A percentile compares a stretch with the other conserved stretches of the same genome.
phyloP scores from a whole-genome alignment of 1,140 invertebrate species.

The Galendromus occidentalis region DNA sequence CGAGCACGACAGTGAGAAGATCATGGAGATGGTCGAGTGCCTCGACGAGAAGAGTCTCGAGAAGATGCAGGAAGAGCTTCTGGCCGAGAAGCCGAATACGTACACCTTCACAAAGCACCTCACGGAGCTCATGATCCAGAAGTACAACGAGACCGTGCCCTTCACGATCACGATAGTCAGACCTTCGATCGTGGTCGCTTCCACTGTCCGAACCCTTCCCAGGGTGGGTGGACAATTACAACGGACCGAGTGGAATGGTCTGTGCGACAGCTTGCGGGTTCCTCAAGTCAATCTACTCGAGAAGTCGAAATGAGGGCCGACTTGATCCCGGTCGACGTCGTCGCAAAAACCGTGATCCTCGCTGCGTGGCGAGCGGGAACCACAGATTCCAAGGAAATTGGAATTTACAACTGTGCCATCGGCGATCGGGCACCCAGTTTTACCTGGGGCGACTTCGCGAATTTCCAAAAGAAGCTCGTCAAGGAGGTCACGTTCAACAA shows the following conservation, averaged over 20 bases:
- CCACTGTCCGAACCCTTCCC: too few relatives aligned
- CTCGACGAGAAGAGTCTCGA: conserved; percentile 12
- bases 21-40: conserved; percentile 18
- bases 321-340: conserved; percentile 26
- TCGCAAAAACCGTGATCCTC: conserved; percentile 24
- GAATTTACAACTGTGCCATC: background rate
- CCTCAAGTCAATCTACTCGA: conserved; percentile 23
- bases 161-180: too few relatives aligned
- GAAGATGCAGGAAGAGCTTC: too few relatives aligned
- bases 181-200: too few relatives aligned
- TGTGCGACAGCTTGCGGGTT: conserved; percentile 22
- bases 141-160: too few relatives aligned
- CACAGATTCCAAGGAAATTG: background rate
- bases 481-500: conserved; percentile 1
- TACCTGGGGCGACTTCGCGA: background rate
- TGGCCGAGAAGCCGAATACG: too few relatives aligned
- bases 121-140: too few relatives aligned
- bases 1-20: conserved; percentile 14
- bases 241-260: too few relatives aligned
- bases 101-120: too few relatives aligned
- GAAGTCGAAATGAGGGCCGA: conserved; percentile 21
- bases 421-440: background rate
- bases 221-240: too few relatives aligned
- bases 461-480: background rate
- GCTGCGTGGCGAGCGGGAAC: conserved; percentile 23